Conservation (phyloP, 1,140 invertebrate genomes). For the Paramacrobiotus metropolitanus region DNA sequence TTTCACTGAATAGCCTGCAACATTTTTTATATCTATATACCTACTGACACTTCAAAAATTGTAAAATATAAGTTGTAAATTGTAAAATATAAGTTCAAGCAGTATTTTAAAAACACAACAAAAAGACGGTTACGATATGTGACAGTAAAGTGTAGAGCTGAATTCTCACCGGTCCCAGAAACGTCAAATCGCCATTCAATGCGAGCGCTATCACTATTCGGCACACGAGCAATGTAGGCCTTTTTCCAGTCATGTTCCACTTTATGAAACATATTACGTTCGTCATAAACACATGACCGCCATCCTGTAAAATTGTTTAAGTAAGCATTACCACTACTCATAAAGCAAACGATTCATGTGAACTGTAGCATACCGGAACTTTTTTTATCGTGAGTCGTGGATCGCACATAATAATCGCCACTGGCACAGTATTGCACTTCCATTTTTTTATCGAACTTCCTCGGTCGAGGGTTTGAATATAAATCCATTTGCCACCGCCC, state of each 20-base stretch:
- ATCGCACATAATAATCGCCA: not conserved
- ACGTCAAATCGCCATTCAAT: slow-evolving; percentile 12
- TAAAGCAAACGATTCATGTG: not conserved
- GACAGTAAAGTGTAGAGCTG: not conserved
- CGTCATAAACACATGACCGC: not conserved
- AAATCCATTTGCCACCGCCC: too few relatives aligned
- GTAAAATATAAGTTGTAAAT: not conserved
- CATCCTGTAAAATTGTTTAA: not conserved
- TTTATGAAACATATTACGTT: slow-evolving; percentile 45
- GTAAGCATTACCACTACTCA: not conserved
- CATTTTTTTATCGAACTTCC: not conserved
- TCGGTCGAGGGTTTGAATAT: not conserved
- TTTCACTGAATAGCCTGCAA: too few relatives aligned
- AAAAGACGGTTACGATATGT: not conserved
- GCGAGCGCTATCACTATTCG: slow-evolving; percentile 14
- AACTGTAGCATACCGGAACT: not conserved
- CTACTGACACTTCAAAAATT: not conserved
- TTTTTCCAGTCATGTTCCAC: slow-evolving; percentile 75
- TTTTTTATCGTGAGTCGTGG: not conserved
- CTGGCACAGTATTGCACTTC: not conserved
- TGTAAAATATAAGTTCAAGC: too few relatives aligned
- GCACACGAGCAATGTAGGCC: slow-evolving; percentile 47
- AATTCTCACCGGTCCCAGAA: not conserved
- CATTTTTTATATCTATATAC: not conserved
- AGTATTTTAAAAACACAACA: not conserved